Conservation (phyloP, 2,888 invertebrate genomes). For the Eumerus sabulonum region DNA sequence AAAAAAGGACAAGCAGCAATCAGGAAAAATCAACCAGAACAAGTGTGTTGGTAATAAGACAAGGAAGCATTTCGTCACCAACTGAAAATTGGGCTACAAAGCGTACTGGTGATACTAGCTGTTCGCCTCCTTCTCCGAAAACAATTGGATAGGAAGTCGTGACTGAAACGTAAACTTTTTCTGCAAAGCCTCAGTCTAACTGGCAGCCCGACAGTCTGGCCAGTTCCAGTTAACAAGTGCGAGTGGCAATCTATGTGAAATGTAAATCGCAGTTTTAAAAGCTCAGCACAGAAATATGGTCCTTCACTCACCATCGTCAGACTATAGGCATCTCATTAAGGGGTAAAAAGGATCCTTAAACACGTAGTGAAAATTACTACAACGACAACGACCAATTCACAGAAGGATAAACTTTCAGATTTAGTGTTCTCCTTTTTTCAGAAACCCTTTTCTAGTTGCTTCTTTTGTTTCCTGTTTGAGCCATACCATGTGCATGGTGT, state of each 20-base stretch:
- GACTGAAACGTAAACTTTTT: constrained; percentile 16
- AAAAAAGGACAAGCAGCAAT: constrained; percentile 46
- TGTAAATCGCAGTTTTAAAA: constrained; percentile 63
- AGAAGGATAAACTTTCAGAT: constrained; percentile 64
- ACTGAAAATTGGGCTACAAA: constrained; percentile 41
- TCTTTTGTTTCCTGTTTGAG: constrained; percentile 25
- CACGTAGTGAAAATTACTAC: constrained; percentile 63
- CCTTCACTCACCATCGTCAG: constrained; percentile 54
- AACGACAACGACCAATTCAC: constrained; percentile 55
- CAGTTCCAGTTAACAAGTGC: constrained; percentile 22
- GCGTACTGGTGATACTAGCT: too few relatives aligned
- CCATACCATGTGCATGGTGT: background rate
- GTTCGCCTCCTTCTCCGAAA: background rate
- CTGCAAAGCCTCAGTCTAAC: constrained; percentile 21
- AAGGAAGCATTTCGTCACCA: constrained; percentile 61
- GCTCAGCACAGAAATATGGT: constrained; percentile 58
- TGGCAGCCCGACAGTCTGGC: constrained; percentile 12
- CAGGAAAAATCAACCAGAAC: constrained; percentile 5
- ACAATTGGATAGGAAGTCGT: constrained; percentile 35
- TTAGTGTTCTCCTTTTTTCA: constrained; percentile 9
- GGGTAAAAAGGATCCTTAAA: constrained; percentile 37
- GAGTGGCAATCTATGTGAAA: constrained; percentile 60
- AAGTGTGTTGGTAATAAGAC: constrained; percentile 28
- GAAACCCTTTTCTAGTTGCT: background rate
- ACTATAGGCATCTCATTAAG: constrained; percentile 67